A percentile compares a stretch with the other conserved stretches of the same genome.
phyloP scores from a whole-genome alignment of 2,113 vertebrate species.

The Archocentrus centrarchus region DNA sequence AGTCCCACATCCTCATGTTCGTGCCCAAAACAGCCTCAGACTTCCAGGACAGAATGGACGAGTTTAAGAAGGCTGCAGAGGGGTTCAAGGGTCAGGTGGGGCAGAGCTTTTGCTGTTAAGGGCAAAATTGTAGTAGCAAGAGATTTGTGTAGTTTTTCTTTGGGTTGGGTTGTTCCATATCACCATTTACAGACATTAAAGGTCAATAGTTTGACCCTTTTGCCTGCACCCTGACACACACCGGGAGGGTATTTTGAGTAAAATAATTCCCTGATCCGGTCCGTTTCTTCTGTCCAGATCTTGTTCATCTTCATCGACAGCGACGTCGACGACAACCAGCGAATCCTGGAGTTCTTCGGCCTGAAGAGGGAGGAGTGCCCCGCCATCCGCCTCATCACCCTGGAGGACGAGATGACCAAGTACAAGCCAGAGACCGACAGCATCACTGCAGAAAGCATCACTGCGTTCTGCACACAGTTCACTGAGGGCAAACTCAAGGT shows the following conservation, averaged over 20 bases:
- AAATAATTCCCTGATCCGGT: not conserved
- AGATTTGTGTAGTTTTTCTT: not conserved
- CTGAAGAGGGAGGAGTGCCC: conserved; percentile 98
- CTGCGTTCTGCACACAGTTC: conserved; percentile 88
- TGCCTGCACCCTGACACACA: not conserved
- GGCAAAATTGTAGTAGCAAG: not conserved
- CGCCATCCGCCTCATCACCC: conserved; percentile 93
- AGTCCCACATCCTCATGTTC: conserved; percentile 97
- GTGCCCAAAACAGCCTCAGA: conserved; percentile 89
- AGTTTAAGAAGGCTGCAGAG: conserved; percentile 91
- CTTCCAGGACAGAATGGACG: conserved; percentile 90
- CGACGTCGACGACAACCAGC: conserved; percentile 93
- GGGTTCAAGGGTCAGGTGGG: conserved; percentile 93
- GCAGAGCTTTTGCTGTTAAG: not conserved
- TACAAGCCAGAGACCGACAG: conserved; percentile 89
- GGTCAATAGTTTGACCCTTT: not conserved
- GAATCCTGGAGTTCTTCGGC: conserved; percentile 98
- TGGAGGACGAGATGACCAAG: conserved; percentile 99
- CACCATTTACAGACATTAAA: not conserved
- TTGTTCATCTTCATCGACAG: conserved; percentile 99
- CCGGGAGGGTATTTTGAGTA: not conserved
- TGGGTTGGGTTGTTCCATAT: rapidly evolving
- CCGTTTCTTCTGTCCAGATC: conserved; percentile 82
- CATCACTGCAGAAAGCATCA: conserved; percentile 90
- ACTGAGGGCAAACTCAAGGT: conserved; percentile 96